Evolutionary conservation across 2,888 invertebrate genomes (phyloP), one percentile per base, ranked within the genome.

Genomic region (Abrostola triplasia): DNA sequence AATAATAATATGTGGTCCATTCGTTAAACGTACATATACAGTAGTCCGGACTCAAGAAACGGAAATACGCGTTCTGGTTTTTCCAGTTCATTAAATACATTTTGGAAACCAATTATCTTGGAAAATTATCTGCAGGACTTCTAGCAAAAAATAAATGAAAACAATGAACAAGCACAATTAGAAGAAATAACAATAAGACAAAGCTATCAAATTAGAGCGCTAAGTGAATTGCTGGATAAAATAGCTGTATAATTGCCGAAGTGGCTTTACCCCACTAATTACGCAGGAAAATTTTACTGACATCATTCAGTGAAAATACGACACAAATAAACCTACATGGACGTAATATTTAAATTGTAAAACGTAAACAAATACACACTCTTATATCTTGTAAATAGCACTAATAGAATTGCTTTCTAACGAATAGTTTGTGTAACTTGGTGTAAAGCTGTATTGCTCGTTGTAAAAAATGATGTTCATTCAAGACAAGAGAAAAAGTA

Each of bases 161-260:
- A 64, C 44, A 64, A 68, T 48, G 12, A 64, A 56, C 36, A 59
- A 59, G 57, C 54, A 65, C 49, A 70, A 47, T 47, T 47, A 47
- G 44, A 47, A 24, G 12, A 47, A 24, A 47, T 47, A 47, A 47
- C 44, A 47, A 47, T 64, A 64, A 59, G 70, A 73, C 77, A 82
- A 83, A 70, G 73, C 79, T 76, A 82, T 82, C 70, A 87, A 85
- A 88, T 89, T 88, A 86, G 75, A 84, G 69, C 76, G 74, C 76
- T 81, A 83, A 85, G 80, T 83, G 81, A 85, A 87, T 87, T 84
- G 77, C 76, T 81, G 70, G 64, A 80, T 81, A 76, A 83, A 86
- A 85, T 81, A 84, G 80, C 81, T 80, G 76, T 80, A 80, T 85
- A 87, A 87, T 86, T 81, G 76, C 76, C 76, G 44, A 73, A 82